phyloP scores from a whole-genome alignment of 2,113 vertebrate species.

The Muntiacus reevesi region DNA sequence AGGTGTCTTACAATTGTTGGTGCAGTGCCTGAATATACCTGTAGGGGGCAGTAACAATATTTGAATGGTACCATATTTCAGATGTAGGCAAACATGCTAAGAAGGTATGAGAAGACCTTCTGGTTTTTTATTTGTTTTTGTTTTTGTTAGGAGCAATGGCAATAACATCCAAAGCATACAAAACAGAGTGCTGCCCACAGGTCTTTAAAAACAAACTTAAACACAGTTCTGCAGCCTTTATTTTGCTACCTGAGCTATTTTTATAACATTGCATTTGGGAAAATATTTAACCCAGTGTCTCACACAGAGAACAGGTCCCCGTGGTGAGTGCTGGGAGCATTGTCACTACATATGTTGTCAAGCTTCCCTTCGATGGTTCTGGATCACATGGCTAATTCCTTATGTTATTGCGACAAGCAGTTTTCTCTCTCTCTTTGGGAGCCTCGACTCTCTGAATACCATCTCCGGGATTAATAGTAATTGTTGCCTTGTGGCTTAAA shows the following conservation, averaged over 20 bases:
- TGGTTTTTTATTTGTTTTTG: no score
- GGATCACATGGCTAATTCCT: background rate
- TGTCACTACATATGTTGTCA: background rate
- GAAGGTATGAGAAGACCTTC: background rate
- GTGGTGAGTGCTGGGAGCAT: background rate
- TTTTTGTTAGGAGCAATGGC: background rate
- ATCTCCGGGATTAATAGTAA: background rate
- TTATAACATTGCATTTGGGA: background rate
- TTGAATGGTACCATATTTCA: background rate
- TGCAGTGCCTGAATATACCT: background rate
- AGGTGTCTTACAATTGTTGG: background rate
- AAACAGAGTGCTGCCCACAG: background rate
- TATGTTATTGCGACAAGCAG: background rate
- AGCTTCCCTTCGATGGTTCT: background rate
- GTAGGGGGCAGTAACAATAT: background rate
- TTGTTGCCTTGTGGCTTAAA: background rate
- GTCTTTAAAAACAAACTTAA: background rate
- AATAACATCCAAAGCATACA: background rate
- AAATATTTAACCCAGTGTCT: background rate
- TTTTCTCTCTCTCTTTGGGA: background rate
- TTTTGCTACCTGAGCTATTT: background rate
- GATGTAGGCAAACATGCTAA: background rate
- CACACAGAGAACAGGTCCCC: background rate
- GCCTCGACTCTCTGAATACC: background rate
- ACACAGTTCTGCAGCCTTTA: background rate